Evolutionary conservation across 2,797 vertebrate species (phyloP).

Genomic region (Sebastes paucispinis): DNA sequence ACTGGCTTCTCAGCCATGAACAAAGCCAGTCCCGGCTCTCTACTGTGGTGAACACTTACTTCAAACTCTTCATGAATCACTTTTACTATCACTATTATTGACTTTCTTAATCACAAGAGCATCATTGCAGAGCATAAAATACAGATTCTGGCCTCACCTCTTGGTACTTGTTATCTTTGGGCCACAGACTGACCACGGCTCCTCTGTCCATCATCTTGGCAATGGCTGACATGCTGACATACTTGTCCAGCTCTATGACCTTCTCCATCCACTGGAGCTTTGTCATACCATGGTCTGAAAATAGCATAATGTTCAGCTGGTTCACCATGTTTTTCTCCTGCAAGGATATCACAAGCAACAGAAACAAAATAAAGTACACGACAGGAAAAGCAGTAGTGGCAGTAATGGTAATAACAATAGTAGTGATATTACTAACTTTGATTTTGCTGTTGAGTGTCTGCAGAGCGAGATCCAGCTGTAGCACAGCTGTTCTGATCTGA

Average conservation of each 20-base stretch:
- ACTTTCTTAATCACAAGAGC: neutral
- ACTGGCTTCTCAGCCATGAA: neutral
- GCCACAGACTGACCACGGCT: constrained; percentile 93
- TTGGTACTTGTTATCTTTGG: constrained; percentile 77
- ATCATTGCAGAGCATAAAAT: neutral
- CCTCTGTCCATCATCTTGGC: constrained; percentile 92
- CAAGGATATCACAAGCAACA: constrained; percentile 9
- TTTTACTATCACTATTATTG: no score
- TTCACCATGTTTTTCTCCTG: constrained; percentile 86
- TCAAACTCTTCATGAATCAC: no score
- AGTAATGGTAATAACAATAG: neutral
- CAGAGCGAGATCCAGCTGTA: constrained; percentile 84
- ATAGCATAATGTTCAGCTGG: constrained; percentile 88
- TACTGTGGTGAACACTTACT: no score
- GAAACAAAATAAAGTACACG: neutral
- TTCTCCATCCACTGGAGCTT: constrained; percentile 91
- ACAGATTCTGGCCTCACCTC: constrained; percentile 68
- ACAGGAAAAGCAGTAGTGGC: neutral
- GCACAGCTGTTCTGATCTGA: constrained; percentile 83
- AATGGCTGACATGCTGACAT: constrained; percentile 85
- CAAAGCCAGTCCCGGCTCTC: neutral
- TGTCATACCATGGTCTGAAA: constrained; percentile 97
- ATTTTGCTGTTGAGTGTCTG: constrained; percentile 85
- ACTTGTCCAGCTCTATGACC: constrained; percentile 89
- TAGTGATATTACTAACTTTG: constrained; percentile 70